Evolutionary conservation across 1,140 invertebrate genomes (phyloP), one percentile per base, ranked within the genome.

Genomic region (Akabosia matsudoensis): DNA sequence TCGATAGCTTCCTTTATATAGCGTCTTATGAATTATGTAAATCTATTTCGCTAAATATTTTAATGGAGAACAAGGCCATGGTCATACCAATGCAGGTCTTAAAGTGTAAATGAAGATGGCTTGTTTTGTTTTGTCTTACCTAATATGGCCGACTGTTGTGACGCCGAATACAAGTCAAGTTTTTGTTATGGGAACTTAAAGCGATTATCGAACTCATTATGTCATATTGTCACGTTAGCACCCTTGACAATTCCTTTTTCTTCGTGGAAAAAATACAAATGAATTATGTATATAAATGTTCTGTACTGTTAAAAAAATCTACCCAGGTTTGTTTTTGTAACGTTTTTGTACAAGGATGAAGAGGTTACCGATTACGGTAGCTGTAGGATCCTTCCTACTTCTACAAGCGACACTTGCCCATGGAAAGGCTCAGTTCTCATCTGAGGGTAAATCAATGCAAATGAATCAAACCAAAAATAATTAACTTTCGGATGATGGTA

Each of bases 321-420:
- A n/a, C n/a, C n/a, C n/a, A n/a, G n/a, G n/a, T n/a, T n/a, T n/a
- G n/a, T n/a, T 61, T 14, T 61, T 61, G 54, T 61, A 22, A 16
- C 24, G 13, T 61, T 45, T 18, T 61, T 61, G 54, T 22, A 61
- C 54, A 61, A 61, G 54, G 24, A 67, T 67, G 61, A 67, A 24
- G 61, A 67, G n/a, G n/a, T n/a, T 67, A 67, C 61, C 61, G 7
- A 67, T 67, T 30, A 31, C 61, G 26, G 24, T 67, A 67, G n/a
- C 31, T 30, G 24, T 67, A 30, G 61, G 61, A 30, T 67, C 75
- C 33, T 52, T 76, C 31, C 61, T 76, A 70, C 51, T 76, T 52
- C 54, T 76, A 33, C 67, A 76, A 56, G 34, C 64, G 7, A 24
- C 75, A 37, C 13, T 51, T 22, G 75, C 75, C 24, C 61, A 67